Base-by-base conservation (phyloP, 37 sponge, comb jelly and placozoan species). In the Aphrocallistes beatrix region DNA sequence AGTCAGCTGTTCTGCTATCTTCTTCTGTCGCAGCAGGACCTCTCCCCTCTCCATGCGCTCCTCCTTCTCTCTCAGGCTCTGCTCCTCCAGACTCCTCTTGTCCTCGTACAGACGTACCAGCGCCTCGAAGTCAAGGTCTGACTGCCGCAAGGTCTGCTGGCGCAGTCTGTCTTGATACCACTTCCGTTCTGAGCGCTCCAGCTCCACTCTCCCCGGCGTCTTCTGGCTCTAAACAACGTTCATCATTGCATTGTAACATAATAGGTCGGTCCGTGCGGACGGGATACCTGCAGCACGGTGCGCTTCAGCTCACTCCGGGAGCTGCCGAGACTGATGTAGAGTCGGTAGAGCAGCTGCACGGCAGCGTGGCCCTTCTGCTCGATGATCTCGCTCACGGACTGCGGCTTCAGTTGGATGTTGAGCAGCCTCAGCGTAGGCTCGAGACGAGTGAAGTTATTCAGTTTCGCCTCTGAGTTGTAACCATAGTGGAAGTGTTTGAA, bases 401-500 rank as follows among this genome's bases (percentile, higher is more conserved):
- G 89, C 36, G 90, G 86, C 84, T 92, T 90, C 50, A 94, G 94
- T 1, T 90, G 94, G 38, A 96, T 91, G 38, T 92, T 90, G 81
- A 96, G 89, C 37, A 94, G 92, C 25, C 87, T 82, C 30, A 96
- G 85, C 3, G 91, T 88, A 17, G 94, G 93, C 81, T 94, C 97
- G 36, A 96, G 84, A 36, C 90, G 40, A 39, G 83, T 92, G 39
- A 96, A 96, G 82, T 96, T 96, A 87, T 94, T 96, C 85, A 96
- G 40, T 50, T 96, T 96, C 21, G 97, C 92, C 39, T 96, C 94
- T 37, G 97, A 90, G 51, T 86, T 89, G 85, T 84, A 36, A 6
- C 40, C 69, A 38, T 83, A 13, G 28, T 36, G 81, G 82, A 86
- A 86, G 9, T 51, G 51, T 17, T 51, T 82, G 81, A 90, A 90